These are phyloP conservation scores for Holothuria scabra DNA, from an alignment of 53 echinoderm and acorn worm genomes.

Conservation along the genomic window DNA sequence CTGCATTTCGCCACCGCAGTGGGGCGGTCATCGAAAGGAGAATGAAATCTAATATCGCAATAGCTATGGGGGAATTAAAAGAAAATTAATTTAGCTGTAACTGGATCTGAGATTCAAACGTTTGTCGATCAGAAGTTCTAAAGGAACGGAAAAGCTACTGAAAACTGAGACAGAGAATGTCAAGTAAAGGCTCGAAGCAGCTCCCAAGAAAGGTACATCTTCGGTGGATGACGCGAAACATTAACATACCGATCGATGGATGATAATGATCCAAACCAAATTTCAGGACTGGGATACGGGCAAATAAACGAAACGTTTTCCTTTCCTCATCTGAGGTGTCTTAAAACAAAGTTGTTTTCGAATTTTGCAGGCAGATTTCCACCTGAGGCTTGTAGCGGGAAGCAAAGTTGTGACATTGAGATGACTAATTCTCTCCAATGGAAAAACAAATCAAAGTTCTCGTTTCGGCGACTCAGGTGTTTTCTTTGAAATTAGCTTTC, in stretches of 20 bases:
- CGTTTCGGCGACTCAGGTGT: no score
- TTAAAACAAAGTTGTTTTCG: slow-evolving; percentile 35
- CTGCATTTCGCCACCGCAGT: no score
- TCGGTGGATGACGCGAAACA: background rate
- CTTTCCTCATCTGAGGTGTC: background rate
- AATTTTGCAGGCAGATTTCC: background rate
- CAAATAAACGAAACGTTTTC: background rate
- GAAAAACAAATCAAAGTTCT: no score
- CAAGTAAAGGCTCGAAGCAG: slow-evolving; percentile 21
- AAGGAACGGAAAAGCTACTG: slow-evolving; percentile 14
- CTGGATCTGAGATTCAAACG: slow-evolving; percentile 32
- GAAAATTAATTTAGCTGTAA: slow-evolving; percentile 46
- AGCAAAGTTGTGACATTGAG: slow-evolving; percentile 25
- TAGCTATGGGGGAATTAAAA: slow-evolving; percentile 44
- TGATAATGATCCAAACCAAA: slow-evolving; percentile 15
- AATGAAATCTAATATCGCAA: slow-evolving; percentile 22
- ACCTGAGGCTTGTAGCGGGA: background rate
- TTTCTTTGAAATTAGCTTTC: no score
- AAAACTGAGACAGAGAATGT: slow-evolving; percentile 21
- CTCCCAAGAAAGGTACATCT: slow-evolving; percentile 5
- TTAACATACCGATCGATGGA: slow-evolving; percentile 29
- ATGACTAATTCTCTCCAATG: slow-evolving; percentile 8
- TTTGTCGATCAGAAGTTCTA: slow-evolving; percentile 19
- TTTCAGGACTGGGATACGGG: background rate
- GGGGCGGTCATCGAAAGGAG: no score